These are phyloP conservation scores for Parasteatoda lunata DNA, from an alignment of 2,888 invertebrate species.

Conservation along the genomic window DNA sequence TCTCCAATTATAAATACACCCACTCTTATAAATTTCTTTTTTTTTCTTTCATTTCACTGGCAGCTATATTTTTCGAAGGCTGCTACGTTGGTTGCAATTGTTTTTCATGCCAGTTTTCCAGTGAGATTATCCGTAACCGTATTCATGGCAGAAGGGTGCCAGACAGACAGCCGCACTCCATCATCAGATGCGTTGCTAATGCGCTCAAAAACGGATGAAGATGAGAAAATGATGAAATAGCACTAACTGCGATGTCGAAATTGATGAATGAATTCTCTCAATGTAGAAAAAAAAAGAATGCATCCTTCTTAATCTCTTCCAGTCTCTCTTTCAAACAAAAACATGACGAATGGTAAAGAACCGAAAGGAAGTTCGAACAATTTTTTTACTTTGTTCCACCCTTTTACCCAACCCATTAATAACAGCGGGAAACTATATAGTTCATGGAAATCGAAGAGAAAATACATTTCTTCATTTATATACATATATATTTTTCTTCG, in stretches of 20 bases:
- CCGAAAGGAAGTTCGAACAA: constrained; percentile 14
- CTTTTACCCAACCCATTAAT: constrained; percentile 13
- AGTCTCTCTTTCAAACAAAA: constrained; percentile 33
- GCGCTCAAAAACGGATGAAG: constrained; percentile 37
- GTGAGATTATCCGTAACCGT: not conserved
- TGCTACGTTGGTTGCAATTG: not conserved
- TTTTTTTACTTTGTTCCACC: not conserved
- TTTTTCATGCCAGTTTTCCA: not conserved
- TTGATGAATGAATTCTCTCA: constrained; percentile 30
- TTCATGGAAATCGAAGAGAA: constrained; percentile 30
- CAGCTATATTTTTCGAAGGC: too few relatives aligned
- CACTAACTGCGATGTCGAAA: constrained; percentile 39
- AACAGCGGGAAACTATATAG: constrained; percentile 16
- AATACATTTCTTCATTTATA: constrained; percentile 31
- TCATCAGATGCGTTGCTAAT: constrained; percentile 16
- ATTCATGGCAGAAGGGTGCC: not conserved
- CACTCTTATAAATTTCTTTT: too few relatives aligned
- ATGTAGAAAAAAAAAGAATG: not conserved
- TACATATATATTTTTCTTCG: constrained; percentile 20
- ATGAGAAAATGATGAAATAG: constrained; percentile 58
- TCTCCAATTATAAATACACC: too few relatives aligned
- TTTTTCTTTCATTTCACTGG: too few relatives aligned
- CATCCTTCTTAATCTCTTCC: constrained; percentile 37
- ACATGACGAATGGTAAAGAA: constrained; percentile 25
- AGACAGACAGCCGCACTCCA: constrained; percentile 40